Evolutionary conservation across 2,888 invertebrate species (phyloP).

Genomic region (Melieria crassipennis): DNA sequence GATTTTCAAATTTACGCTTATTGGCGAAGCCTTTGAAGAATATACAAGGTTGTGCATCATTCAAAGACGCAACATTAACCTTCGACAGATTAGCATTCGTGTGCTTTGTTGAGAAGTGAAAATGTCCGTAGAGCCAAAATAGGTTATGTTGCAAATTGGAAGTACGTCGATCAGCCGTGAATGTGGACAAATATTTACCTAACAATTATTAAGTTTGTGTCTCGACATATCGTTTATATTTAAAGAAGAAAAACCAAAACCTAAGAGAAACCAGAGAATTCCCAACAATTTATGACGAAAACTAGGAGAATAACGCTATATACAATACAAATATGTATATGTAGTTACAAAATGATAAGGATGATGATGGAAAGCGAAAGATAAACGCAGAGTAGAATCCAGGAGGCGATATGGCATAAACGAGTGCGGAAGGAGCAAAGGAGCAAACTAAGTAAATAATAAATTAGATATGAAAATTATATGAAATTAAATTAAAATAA

Average conservation of each 20-base stretch:
- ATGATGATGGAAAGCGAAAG: background rate
- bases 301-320: background rate
- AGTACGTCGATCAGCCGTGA: too few species aligned
- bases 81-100: too few species aligned
- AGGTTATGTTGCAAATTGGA: too few species aligned
- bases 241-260: constrained; percentile 5
- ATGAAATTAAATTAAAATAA: constrained; percentile 42
- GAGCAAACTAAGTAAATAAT: background rate
- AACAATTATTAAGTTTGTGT: constrained; percentile 53
- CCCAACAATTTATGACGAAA: constrained; percentile 6
- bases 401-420: background rate
- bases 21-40: too few species aligned
- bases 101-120: too few species aligned
- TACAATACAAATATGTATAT: background rate
- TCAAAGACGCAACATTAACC: too few species aligned
- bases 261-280: background rate
- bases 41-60: too few species aligned
- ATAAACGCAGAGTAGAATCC: background rate
- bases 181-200: too few species aligned
- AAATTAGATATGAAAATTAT: background rate
- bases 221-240: constrained; percentile 58
- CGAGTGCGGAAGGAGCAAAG: background rate
- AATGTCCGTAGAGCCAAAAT: background rate
- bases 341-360: background rate
- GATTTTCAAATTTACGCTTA: too few species aligned